Evolutionary conservation across 64 coral and sea anemone species (phyloP), one percentile per base, ranked within the genome.

Genomic region (Orbicella faveolata): DNA sequence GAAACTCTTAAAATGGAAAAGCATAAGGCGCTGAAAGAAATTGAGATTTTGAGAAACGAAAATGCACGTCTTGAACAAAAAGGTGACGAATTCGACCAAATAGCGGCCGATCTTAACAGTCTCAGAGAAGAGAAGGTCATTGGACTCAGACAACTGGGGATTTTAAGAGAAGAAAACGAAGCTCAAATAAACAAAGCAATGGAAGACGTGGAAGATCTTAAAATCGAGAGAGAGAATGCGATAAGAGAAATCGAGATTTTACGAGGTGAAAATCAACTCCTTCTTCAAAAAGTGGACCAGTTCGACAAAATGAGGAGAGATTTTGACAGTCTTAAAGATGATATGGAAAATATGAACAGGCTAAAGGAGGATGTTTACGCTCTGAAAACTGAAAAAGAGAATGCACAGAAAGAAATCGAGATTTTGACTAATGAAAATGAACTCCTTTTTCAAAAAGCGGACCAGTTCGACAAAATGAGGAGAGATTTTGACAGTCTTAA

Each of bases 391-490:
- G 70, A 84, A 67, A 93, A 76, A 36, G 10, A 68, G 33, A 64
- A 63, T 9, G 3, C 17, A 53, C 9, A 20, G 19, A 77, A 51
- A 63, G 11, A 79, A 61, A 36, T 61, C 52, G 73, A 87, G 52
- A 52, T 66, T 6, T 54, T 92, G 33, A 75, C 37, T 36, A 80
- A 18, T 12, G 90, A 92, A 79, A 86, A 87, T 13, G 34, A 77
- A 15, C 51, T 41, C 36, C 91, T 93, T 65, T 48, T 77, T 19
- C 57, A 77, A 25, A 83, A 82, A 67, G 79, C 77, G 36, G 16
- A 80, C 61, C 77, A 89, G 51, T 81, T 78, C 36, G 64, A 88
- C 21, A 57, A 75, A 75, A 55, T 83, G n/a, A 89, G 68, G 34
- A 82, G 83, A 67, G 59, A 89, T 51, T 34, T 81, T 12, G 73